phyloP scores from a whole-genome alignment of 2,113 vertebrate genomes.

The Meleagris gallopavo region DNA sequence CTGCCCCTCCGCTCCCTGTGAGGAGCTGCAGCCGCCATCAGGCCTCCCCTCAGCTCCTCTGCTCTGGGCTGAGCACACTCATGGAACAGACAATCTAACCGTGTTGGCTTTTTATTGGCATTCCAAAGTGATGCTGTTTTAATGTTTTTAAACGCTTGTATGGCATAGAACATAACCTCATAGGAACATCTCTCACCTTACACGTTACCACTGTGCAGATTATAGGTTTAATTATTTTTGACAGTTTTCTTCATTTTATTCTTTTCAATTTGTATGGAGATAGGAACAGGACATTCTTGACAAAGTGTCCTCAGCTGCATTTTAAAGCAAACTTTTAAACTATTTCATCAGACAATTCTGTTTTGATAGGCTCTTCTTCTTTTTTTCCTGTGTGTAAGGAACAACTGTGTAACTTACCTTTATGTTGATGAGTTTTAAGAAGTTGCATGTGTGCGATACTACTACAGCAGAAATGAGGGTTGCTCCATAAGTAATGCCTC shows the following conservation, averaged over 20 bases:
- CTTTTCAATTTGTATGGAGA: background rate
- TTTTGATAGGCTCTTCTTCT: background rate
- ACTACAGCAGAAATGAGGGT: background rate
- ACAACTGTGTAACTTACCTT: background rate
- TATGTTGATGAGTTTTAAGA: background rate
- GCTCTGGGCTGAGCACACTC: too few relatives aligned
- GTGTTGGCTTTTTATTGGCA: background rate
- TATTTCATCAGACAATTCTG: background rate
- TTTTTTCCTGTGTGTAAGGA: background rate
- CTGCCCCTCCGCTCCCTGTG: too few relatives aligned
- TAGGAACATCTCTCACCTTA: background rate
- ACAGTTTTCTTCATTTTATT: background rate
- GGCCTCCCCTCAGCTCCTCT: too few relatives aligned
- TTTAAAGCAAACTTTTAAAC: constrained; percentile 27
- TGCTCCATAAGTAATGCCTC: too few relatives aligned
- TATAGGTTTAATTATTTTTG: background rate
- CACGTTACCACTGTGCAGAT: background rate
- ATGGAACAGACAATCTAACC: background rate
- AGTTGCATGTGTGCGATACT: accelerated
- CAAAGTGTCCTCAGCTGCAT: background rate
- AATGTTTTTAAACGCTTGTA: background rate
- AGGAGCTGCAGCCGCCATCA: too few relatives aligned
- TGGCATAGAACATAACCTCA: background rate
- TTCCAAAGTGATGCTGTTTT: background rate
- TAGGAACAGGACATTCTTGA: background rate